A percentile compares a stretch with the other conserved stretches of the same genome.
Conservation (phyloP, 2,888 invertebrate genomes). For the Amphipyra tragopoginis region DNA sequence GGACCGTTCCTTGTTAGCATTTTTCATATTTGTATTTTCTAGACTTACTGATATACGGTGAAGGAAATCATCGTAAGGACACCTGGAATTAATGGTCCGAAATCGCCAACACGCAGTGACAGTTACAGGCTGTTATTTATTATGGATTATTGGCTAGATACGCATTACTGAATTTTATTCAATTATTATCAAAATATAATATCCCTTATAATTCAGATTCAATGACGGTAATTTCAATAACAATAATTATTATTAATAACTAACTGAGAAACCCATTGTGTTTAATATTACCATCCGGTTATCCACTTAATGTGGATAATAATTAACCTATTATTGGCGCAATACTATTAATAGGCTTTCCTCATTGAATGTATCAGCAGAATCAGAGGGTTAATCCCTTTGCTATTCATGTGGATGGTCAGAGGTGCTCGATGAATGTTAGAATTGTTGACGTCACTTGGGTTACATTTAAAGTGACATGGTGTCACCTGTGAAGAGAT, state of each 20-base stretch:
- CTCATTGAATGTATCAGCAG: constrained; percentile 13
- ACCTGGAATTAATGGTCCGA: too few species aligned
- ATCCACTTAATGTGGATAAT: constrained; percentile 17
- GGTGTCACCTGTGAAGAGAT: too few species aligned
- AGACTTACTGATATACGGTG: too few species aligned
- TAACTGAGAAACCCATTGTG: constrained; percentile 5
- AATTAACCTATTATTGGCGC: constrained; percentile 28
- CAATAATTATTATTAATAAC: background rate
- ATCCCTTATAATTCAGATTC: background rate
- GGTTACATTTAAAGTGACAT: background rate
- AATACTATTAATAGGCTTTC: constrained; percentile 17
- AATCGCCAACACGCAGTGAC: too few species aligned
- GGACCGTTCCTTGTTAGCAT: too few species aligned
- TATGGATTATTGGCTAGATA: too few species aligned
- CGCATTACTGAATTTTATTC: too few species aligned
- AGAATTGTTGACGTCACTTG: background rate
- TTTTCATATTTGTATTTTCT: too few species aligned
- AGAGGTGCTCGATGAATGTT: constrained; percentile 3
- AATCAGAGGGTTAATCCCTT: constrained; percentile 20
- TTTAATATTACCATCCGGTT: constrained; percentile 15
- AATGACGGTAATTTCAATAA: background rate
- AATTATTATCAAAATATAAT: background rate
- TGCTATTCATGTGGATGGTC: constrained; percentile 13
- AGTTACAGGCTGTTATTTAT: too few species aligned
- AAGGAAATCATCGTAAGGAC: too few species aligned